A percentile compares a stretch with the other conserved stretches of the same genome.
phyloP scores from a whole-genome alignment of 2,888 invertebrate species.

The Didymodactylos carnosus region DNA sequence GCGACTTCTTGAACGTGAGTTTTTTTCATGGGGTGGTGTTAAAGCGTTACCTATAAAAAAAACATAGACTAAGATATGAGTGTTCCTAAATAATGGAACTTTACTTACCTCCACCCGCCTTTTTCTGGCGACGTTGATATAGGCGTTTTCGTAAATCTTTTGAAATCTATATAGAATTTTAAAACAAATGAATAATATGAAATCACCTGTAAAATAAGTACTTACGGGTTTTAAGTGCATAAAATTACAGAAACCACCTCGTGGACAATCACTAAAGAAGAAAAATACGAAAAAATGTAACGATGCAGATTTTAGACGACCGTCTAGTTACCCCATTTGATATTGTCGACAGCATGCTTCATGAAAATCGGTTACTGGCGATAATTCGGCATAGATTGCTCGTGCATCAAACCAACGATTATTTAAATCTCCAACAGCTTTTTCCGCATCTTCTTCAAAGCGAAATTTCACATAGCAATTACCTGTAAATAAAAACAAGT shows the following conservation, averaged over 20 bases:
- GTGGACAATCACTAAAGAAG: conserved; percentile 65
- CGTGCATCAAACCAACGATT: conserved; percentile 97
- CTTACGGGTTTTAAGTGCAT: conserved; percentile 99
- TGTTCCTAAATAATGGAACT: too few relatives aligned
- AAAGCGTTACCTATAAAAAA: too few relatives aligned
- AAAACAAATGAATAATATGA: too few relatives aligned
- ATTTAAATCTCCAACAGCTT: conserved; percentile 83
- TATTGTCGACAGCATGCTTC: conserved; percentile 98
- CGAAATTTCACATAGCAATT: conserved; percentile 47
- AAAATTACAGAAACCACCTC: conserved; percentile 98
- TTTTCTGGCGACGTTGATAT: not conserved
- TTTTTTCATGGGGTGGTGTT: too few relatives aligned
- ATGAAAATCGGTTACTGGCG: conserved; percentile 94
- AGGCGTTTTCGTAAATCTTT: not conserved
- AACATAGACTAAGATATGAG: too few relatives aligned
- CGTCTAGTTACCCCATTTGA: conserved; percentile 71
- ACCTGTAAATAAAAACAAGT: not conserved
- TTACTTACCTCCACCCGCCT: not conserved
- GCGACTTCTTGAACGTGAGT: too few relatives aligned
- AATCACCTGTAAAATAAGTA: conserved; percentile 18
- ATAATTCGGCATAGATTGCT: conserved; percentile 89
- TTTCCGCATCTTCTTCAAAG: conserved; percentile 90
- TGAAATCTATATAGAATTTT: too few relatives aligned
- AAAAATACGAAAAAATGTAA: not conserved
- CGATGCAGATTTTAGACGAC: too few relatives aligned